These are phyloP conservation scores for Gymnocheta viridis DNA, from an alignment of 2,888 invertebrate genomes.

Conservation along the genomic window DNA sequence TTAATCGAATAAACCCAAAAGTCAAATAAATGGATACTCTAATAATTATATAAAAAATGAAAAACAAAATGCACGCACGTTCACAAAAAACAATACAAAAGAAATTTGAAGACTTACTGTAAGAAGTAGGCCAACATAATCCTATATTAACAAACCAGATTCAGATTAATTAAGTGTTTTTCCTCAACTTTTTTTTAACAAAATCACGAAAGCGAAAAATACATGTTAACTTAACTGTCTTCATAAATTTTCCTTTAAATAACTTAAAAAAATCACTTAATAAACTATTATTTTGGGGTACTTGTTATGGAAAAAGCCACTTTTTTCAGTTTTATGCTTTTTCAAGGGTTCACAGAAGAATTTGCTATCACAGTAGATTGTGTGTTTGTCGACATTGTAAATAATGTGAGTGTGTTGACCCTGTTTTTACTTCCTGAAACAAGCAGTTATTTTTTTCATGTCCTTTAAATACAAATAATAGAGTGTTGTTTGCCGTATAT, in stretches of 20 bases:
- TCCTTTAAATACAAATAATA: constrained; percentile 33
- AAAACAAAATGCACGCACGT: no score
- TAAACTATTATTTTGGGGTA: neutral
- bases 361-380: neutral
- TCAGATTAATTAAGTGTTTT: neutral
- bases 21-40: no score
- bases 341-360: neutral
- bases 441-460: constrained; percentile 15
- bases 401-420: constrained; percentile 5
- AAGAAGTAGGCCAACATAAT: no score
- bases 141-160: neutral
- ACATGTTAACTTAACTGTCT: neutral
- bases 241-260: neutral
- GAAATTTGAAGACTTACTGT: no score
- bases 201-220: neutral
- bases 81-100: no score
- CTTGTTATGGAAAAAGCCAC: neutral
- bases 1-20: no score
- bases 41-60: no score
- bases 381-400: no score
- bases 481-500: constrained; percentile 12
- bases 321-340: neutral
- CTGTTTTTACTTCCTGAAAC: constrained; percentile 32
- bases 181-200: neutral
- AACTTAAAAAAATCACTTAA: neutral